These are phyloP conservation scores for Aradophagus sp. DNA, from an alignment of 1,140 invertebrate species.

Conservation along the genomic window DNA sequence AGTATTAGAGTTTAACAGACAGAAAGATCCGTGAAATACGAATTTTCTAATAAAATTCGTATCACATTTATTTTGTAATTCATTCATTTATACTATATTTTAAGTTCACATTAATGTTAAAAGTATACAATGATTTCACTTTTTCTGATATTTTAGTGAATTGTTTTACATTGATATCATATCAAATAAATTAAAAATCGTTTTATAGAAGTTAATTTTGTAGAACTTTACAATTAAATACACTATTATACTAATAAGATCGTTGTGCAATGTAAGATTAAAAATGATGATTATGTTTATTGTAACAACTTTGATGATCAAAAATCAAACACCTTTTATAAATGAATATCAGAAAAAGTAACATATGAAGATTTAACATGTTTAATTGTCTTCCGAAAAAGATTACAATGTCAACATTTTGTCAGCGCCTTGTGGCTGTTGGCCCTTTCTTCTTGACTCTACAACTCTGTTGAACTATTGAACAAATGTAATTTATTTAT, in stretches of 20 bases:
- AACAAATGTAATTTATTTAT: slow-evolving; percentile 73
- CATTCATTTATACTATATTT: slow-evolving; percentile 31
- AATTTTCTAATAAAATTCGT: slow-evolving; percentile 31
- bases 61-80: slow-evolving; percentile 27
- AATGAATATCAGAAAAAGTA: slow-evolving; percentile 30
- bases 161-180: slow-evolving; percentile 41
- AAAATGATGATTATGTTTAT: no score
- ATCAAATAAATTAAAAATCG: no score
- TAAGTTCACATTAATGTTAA: slow-evolving; percentile 43
- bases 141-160: slow-evolving; percentile 57
- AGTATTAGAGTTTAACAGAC: slow-evolving; percentile 67
- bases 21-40: slow-evolving; percentile 8
- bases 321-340: slow-evolving; percentile 8
- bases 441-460: slow-evolving; percentile 63
- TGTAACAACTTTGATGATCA: no score
- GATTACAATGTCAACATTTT: slow-evolving; percentile 61
- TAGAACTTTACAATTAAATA: no score
- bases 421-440: slow-evolving; percentile 56
- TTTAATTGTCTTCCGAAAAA: slow-evolving; percentile 34
- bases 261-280: slow-evolving; percentile 3
- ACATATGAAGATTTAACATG: slow-evolving; percentile 13
- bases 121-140: slow-evolving; percentile 21
- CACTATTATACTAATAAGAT: no score
- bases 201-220: slow-evolving; percentile 1
- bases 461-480: slow-evolving; percentile 67